Conservation (phyloP, 2,113 vertebrate genomes). For the Axis porcinus region DNA sequence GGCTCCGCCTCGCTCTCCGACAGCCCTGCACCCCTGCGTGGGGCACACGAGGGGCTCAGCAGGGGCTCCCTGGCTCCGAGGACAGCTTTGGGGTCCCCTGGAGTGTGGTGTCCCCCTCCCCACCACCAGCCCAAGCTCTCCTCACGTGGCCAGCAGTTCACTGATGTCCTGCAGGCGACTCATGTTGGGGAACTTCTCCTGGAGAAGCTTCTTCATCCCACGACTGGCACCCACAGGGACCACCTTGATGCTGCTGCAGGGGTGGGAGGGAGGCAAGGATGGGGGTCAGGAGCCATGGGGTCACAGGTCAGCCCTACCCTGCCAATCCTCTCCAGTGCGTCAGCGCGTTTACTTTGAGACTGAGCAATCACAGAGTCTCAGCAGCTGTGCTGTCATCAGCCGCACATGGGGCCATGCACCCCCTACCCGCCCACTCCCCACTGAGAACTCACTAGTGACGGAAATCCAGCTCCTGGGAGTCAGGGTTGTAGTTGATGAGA, state of each 20-base stretch:
- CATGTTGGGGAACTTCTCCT: slow-evolving; percentile 95
- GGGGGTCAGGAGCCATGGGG: fast-evolving
- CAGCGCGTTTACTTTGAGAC: slow-evolving; percentile 88
- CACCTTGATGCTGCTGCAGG: slow-evolving; percentile 90
- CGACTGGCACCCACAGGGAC: slow-evolving; percentile 93
- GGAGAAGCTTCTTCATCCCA: slow-evolving; percentile 93
- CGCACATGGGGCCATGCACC: background rate
- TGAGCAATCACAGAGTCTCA: slow-evolving; percentile 82
- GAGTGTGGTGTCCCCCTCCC: background rate
- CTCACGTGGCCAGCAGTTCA: slow-evolving; percentile 91
- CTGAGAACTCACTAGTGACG: slow-evolving; percentile 91
- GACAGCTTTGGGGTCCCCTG: background rate
- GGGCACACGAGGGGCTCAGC: fast-evolving
- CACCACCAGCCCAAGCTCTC: fast-evolving
- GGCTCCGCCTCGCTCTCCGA: slow-evolving; percentile 94
- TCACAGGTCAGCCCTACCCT: fast-evolving
- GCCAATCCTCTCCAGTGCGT: slow-evolving; percentile 46
- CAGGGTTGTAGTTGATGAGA: slow-evolving; percentile 85
- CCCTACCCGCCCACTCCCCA: fast-evolving
- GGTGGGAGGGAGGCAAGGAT: fast-evolving
- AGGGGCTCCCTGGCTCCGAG: fast-evolving
- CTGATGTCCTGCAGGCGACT: slow-evolving; percentile 93
- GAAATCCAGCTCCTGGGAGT: slow-evolving; percentile 86
- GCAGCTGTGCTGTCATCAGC: slow-evolving; percentile 76
- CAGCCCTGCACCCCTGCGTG: slow-evolving; percentile 85